These are phyloP conservation scores for Diphyllodes magnificus DNA, from an alignment of 2,113 vertebrate genomes.

Conservation along the genomic window DNA sequence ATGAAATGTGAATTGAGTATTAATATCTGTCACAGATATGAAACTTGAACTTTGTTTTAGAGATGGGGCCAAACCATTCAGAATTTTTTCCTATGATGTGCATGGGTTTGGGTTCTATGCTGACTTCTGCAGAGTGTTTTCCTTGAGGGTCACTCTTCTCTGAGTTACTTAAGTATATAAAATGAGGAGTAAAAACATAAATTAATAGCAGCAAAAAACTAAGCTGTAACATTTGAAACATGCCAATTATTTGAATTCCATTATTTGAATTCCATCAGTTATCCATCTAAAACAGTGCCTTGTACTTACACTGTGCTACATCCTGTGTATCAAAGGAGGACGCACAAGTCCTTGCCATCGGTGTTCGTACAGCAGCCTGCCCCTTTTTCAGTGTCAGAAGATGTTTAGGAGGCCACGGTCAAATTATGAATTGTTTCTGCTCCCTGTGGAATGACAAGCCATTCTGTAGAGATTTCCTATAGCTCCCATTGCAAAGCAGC, in stretches of 20 bases:
- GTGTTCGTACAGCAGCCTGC: not conserved
- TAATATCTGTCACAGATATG: not conserved
- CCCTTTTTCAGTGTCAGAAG: not conserved
- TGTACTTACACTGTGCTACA: not conserved
- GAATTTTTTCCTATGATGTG: slow-evolving; percentile 6
- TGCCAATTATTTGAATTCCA: not conserved
- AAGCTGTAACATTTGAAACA: not conserved
- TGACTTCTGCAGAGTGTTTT: slow-evolving; percentile 3
- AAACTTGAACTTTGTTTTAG: not conserved
- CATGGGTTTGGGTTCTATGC: not conserved
- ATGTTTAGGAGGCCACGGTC: not conserved
- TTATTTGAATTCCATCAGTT: not conserved
- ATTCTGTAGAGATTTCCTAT: not conserved
- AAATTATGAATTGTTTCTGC: not conserved
- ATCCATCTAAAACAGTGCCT: not conserved
- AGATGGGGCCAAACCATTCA: not conserved
- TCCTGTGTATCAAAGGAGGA: not conserved
- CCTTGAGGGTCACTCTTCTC: not conserved
- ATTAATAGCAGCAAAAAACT: not conserved
- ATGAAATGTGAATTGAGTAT: not conserved
- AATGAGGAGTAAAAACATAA: not conserved
- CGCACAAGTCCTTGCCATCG: not conserved
- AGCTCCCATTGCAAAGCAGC: not conserved
- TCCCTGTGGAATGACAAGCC: not conserved
- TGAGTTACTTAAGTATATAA: not conserved